phyloP scores from a whole-genome alignment of 2,797 vertebrate genomes.

The Eidolon dupreanum region DNA sequence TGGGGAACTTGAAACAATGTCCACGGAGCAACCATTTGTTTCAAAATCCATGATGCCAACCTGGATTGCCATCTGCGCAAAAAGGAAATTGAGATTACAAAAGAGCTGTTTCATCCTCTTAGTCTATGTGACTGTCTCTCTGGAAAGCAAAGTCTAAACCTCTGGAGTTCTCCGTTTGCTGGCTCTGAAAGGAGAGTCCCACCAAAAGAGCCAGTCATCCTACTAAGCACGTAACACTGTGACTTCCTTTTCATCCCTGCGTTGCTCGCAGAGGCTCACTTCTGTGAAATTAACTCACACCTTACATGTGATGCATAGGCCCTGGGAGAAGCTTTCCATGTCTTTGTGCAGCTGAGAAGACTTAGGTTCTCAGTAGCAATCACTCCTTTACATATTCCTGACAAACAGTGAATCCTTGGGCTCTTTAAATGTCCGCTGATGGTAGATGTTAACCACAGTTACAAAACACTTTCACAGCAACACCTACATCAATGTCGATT shows the following conservation, averaged over 20 bases:
- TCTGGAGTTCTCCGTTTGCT: neutral
- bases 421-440: neutral
- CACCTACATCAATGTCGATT: neutral
- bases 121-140: neutral
- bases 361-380: neutral
- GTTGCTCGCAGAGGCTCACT: neutral
- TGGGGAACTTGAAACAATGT: constrained; percentile 48
- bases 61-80: neutral
- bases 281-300: neutral
- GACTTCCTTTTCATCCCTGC: neutral
- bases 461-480: neutral
- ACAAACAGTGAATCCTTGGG: neutral
- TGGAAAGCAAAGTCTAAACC: neutral
- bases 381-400: neutral
- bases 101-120: neutral
- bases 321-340: neutral
- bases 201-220: neutral
- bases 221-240: rapidly evolving
- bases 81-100: neutral
- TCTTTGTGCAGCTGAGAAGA: neutral
- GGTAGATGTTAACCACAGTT: neutral
- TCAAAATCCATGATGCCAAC: neutral
- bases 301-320: neutral
- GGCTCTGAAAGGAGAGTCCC: neutral
- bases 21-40: neutral